phyloP scores from a whole-genome alignment of 1,140 invertebrate species.

The Galleria mellonella region DNA sequence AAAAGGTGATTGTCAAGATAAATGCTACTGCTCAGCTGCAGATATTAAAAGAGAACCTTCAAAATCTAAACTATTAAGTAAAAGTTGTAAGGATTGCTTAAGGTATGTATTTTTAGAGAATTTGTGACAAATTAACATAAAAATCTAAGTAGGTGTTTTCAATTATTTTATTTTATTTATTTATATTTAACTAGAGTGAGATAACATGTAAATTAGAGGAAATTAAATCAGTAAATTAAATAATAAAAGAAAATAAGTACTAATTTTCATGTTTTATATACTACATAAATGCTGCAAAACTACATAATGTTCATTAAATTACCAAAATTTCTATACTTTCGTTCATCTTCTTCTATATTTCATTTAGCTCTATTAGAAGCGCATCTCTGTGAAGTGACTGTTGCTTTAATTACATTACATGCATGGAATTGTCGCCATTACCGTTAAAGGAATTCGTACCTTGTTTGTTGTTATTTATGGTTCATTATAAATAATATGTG shows the following conservation, averaged over 20 bases:
- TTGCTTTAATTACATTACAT: slow-evolving; percentile 53
- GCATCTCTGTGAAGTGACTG: slow-evolving; percentile 36
- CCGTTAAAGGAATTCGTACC: slow-evolving; percentile 34
- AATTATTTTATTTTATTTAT: slow-evolving; percentile 12
- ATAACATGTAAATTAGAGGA: no score
- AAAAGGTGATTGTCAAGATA: slow-evolving; percentile 50
- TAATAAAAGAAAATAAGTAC: no score
- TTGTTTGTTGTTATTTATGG: slow-evolving; percentile 46
- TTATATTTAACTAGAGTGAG: no score
- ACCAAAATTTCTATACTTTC: slow-evolving; percentile 42
- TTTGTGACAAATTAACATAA: slow-evolving; percentile 6
- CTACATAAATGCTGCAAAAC: no score
- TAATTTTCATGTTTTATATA: no score
- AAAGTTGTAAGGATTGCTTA: slow-evolving; percentile 58
- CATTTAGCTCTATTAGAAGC: slow-evolving; percentile 45
- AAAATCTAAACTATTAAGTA: slow-evolving; percentile 38
- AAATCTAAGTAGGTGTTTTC: slow-evolving; percentile 11
- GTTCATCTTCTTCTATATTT: slow-evolving; percentile 37
- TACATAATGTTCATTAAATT: slow-evolving; percentile 1
- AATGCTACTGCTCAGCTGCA: slow-evolving; percentile 49
- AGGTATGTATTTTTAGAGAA: slow-evolving; percentile 43
- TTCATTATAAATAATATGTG: slow-evolving; percentile 33
- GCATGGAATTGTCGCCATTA: slow-evolving; percentile 18
- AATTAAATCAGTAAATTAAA: slow-evolving; percentile 10
- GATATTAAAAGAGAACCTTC: slow-evolving; percentile 38